These are phyloP conservation scores for Cydia fagiglandana DNA, from an alignment of 1,140 invertebrate species.

Conservation along the genomic window DNA sequence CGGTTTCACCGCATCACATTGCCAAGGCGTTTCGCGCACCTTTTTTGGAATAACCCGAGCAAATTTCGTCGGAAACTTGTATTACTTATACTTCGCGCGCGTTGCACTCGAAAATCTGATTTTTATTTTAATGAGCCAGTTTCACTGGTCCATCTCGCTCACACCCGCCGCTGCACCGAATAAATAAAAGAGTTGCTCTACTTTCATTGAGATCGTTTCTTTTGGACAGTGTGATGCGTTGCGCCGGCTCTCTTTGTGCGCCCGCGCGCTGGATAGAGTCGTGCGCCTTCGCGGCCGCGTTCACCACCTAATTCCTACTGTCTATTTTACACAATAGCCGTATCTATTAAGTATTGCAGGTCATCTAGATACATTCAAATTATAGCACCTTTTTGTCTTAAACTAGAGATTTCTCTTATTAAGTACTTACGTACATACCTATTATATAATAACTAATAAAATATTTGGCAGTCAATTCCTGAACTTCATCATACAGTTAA, in stretches of 20 bases:
- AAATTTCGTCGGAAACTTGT: slow-evolving; percentile 76
- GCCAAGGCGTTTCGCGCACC: slow-evolving; percentile 64
- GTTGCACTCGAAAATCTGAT: slow-evolving; percentile 74
- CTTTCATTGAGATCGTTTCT: slow-evolving; percentile 79
- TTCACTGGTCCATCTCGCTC: slow-evolving; percentile 70
- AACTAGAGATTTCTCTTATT: not conserved
- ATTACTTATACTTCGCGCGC: slow-evolving; percentile 69
- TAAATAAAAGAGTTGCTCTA: slow-evolving; percentile 78
- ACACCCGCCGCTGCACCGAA: slow-evolving; percentile 72
- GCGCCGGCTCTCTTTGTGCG: slow-evolving; percentile 46
- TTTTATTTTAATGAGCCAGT: slow-evolving; percentile 79
- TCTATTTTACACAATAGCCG: slow-evolving; percentile 50
- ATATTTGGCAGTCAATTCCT: no score
- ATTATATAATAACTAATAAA: no score
- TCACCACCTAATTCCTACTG: slow-evolving; percentile 54
- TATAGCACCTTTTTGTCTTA: slow-evolving; percentile 57
- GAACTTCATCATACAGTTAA: no score
- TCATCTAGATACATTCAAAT: slow-evolving; percentile 50
- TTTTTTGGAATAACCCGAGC: slow-evolving; percentile 77
- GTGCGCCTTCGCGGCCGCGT: slow-evolving; percentile 39
- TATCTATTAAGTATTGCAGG: slow-evolving; percentile 40
- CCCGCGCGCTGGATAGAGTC: slow-evolving; percentile 42
- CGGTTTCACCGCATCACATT: slow-evolving; percentile 69
- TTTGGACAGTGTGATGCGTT: slow-evolving; percentile 65
- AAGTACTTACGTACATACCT: no score